Percentiles rank a stretch among this genome's conserved stretches.
These are phyloP conservation scores for Muscicapa striata DNA, from an alignment of 2,797 vertebrate genomes.

Conservation along the genomic window DNA sequence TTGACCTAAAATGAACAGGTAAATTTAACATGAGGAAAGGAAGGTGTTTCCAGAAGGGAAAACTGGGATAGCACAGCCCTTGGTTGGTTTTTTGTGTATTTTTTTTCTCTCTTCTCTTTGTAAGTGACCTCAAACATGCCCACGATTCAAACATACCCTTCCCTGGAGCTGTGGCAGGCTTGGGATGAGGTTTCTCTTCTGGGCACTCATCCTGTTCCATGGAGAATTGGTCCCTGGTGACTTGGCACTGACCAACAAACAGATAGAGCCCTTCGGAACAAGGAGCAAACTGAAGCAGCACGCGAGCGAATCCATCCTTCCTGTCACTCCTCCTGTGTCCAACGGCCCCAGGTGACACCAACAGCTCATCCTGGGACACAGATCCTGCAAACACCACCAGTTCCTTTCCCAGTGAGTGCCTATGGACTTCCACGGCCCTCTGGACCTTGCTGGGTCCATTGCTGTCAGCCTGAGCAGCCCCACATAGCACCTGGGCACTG, in stretches of 20 bases:
- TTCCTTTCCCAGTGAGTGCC: not conserved
- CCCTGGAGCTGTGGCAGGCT: slow-evolving; percentile 61
- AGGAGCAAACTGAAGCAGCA: slow-evolving; percentile 38
- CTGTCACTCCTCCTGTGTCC: not conserved
- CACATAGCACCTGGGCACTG: not conserved
- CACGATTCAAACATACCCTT: slow-evolving; percentile 53
- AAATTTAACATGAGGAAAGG: slow-evolving; percentile 61
- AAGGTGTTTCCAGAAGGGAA: slow-evolving; percentile 58
- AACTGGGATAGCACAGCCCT: slow-evolving; percentile 73
- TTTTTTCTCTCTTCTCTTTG: not conserved
- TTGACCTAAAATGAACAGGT: slow-evolving; percentile 71
- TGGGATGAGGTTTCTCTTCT: slow-evolving; percentile 62
- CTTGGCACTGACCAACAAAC: slow-evolving; percentile 59
- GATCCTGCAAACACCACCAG: slow-evolving; percentile 24
- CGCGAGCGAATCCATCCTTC: not conserved
- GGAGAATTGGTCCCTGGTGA: slow-evolving; percentile 79
- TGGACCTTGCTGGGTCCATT: not conserved
- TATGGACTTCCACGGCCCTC: not conserved
- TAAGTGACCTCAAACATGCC: slow-evolving; percentile 42
- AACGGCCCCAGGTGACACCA: not conserved
- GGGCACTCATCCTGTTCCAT: slow-evolving; percentile 55
- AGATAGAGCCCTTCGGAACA: slow-evolving; percentile 10
- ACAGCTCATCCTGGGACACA: slow-evolving; percentile 12
- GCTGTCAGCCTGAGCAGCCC: not conserved
- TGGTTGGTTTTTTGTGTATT: not conserved